phyloP scores from a whole-genome alignment of 1,140 invertebrate genomes.

The Rhyacophila brunnea region DNA sequence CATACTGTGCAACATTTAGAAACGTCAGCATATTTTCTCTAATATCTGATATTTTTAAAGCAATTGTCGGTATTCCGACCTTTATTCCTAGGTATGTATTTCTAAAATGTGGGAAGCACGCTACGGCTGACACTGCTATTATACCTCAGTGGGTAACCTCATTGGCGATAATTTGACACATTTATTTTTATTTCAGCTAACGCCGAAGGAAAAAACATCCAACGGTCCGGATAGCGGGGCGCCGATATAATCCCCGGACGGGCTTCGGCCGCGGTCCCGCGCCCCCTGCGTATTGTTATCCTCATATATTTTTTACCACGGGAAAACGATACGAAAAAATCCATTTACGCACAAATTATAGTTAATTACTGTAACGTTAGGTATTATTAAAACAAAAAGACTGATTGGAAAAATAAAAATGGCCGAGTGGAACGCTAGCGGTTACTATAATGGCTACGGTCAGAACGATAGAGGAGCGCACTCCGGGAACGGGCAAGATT shows the following conservation, averaged over 20 bases:
- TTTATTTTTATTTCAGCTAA: no score
- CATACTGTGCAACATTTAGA: constrained; percentile 11
- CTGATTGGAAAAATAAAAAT: background rate
- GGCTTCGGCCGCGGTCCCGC: background rate
- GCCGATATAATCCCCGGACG: background rate
- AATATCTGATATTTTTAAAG: background rate
- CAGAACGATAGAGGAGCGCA: background rate
- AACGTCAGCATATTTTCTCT: constrained; percentile 4
- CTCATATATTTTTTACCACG: constrained; percentile 10
- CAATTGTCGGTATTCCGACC: background rate
- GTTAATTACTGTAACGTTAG: no score
- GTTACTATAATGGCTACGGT: background rate
- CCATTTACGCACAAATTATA: background rate
- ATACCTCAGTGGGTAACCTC: no score
- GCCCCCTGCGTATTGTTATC: background rate
- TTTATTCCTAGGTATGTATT: background rate
- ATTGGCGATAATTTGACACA: no score
- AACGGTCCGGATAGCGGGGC: background rate
- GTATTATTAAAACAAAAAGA: background rate
- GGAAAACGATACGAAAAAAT: background rate
- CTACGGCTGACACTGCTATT: no score
- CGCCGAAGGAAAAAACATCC: background rate
- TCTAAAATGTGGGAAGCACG: no score
- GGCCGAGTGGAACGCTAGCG: constrained; percentile 13
- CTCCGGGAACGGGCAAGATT: no score